These are phyloP conservation scores for Lasius fuliginosus DNA, from an alignment of 2,888 invertebrate species.

Conservation along the genomic window DNA sequence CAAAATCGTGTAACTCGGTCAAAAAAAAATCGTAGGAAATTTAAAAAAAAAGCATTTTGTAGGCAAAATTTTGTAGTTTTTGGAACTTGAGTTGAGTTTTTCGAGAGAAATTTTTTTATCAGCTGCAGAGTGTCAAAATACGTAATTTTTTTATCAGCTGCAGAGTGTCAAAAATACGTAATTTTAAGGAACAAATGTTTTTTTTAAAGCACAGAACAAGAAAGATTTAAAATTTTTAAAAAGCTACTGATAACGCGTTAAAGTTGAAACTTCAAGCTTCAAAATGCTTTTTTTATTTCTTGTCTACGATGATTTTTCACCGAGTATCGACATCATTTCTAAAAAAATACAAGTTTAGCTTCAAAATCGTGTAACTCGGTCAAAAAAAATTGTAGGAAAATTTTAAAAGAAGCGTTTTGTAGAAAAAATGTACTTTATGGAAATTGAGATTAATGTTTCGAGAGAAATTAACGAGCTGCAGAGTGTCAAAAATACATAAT, in stretches of 20 bases:
- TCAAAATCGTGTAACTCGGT: background rate
- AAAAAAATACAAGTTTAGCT: no score
- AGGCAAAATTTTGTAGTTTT: background rate
- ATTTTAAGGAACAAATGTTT: no score
- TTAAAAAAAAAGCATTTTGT: background rate
- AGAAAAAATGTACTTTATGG: background rate
- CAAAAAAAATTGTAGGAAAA: background rate
- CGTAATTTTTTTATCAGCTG: background rate
- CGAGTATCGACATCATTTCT: no score
- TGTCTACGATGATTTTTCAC: no score
- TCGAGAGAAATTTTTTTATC: background rate
- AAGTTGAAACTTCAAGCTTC: no score
- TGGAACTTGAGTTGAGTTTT: background rate
- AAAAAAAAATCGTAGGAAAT: background rate
- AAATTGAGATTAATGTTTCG: background rate
- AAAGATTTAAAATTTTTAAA: no score
- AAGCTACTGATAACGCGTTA: no score
- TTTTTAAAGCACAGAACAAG: no score
- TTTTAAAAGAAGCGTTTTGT: background rate
- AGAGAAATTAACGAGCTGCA: background rate
- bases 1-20: background rate
- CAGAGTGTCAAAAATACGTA: no score
- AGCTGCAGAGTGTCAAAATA: no score
- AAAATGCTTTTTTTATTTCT: no score
- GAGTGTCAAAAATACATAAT: no score